Base-by-base conservation (phyloP, 2,113 vertebrate species). In the Chunga burmeisteri region DNA sequence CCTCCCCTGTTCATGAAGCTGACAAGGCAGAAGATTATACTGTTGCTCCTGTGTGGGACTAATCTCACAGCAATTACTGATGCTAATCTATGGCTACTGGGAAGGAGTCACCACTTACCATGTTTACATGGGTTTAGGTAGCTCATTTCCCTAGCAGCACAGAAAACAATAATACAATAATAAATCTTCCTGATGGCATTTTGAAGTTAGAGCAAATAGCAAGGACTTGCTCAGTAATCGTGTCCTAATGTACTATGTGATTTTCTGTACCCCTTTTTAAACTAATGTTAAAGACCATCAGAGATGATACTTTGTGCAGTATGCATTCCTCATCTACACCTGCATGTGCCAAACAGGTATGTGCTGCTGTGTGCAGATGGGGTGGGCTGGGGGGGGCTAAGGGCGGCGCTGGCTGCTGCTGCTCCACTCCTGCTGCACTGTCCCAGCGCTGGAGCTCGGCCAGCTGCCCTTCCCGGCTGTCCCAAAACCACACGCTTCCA, bases 321-420 rank as follows among this genome's bases (percentile, higher is more conserved):
- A 27, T 7, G 12, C 26, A 52, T 40, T 55, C 47, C 71, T 81
- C 63, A 67, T 53, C 75, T 67, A 68, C 10, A 89, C 16, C 34
- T 46, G 23, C 7, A 18, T 2, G 16, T 56, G 49, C 7, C 38
- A 71, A 63, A 83, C 21, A 65, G 0, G 0, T 16, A 44, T 2
- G 27, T 4, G 52, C 16, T 36, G 72, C 49, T 44, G 15, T 27
- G n/a, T 30, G 16, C 7, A 38, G 38, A 38, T 38, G 38, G 38
- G 38, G 38, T 9, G 38, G 38, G 38, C 38, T 38, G 38, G 38
- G 38, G 38, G 38, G 38, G 38, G 38, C 38, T 38, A 38, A 38
- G 38, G 38, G 38, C 38, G 38, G 38, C 38, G 38, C 38, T 38
- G 38, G 38, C 38, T 38, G 38, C 38, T 38, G 38, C 38, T 38